A percentile compares a stretch with the other conserved stretches of the same genome.
Conservation (phyloP, 1,140 invertebrate species). For the Teleopsis dalmanni region DNA sequence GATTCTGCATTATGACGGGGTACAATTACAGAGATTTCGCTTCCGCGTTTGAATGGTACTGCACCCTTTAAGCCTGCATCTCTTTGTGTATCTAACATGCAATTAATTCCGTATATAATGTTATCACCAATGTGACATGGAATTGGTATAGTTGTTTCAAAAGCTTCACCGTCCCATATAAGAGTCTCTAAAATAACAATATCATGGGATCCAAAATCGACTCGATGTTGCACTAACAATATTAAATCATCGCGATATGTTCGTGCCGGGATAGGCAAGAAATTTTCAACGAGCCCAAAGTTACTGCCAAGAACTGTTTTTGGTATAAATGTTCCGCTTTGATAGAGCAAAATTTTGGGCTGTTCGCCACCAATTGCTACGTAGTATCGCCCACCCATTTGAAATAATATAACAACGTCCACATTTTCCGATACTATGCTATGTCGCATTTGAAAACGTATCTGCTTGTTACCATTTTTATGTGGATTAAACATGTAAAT, state of each 20-base stretch:
- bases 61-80: slow-evolving; percentile 32
- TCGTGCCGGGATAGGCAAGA: slow-evolving; percentile 43
- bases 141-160: slow-evolving; percentile 44
- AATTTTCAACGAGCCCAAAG: slow-evolving; percentile 39
- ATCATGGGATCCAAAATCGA: slow-evolving; percentile 43
- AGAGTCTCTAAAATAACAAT: slow-evolving; percentile 45
- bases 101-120: slow-evolving; percentile 29
- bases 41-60: slow-evolving; percentile 24
- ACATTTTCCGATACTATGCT: slow-evolving; percentile 19
- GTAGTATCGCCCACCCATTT: slow-evolving; percentile 45
- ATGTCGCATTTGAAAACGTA: slow-evolving; percentile 20
- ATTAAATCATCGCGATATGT: slow-evolving; percentile 48
- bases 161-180: slow-evolving; percentile 46
- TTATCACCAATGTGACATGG: slow-evolving; percentile 39
- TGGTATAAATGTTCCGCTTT: slow-evolving; percentile 27
- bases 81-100: slow-evolving; percentile 40
- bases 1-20: slow-evolving; percentile 27
- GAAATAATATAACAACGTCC: slow-evolving; percentile 28
- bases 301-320: slow-evolving; percentile 38
- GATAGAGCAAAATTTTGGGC: slow-evolving; percentile 43
- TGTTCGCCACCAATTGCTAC: slow-evolving; percentile 42
- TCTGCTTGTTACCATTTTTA: neutral
- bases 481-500: slow-evolving; percentile 24
- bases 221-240: slow-evolving; percentile 46
- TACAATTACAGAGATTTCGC: slow-evolving; percentile 38